Evolutionary conservation across 2,113 vertebrate genomes (phyloP), one percentile per base, ranked within the genome.

Genomic region (Orthonyx spaldingii): DNA sequence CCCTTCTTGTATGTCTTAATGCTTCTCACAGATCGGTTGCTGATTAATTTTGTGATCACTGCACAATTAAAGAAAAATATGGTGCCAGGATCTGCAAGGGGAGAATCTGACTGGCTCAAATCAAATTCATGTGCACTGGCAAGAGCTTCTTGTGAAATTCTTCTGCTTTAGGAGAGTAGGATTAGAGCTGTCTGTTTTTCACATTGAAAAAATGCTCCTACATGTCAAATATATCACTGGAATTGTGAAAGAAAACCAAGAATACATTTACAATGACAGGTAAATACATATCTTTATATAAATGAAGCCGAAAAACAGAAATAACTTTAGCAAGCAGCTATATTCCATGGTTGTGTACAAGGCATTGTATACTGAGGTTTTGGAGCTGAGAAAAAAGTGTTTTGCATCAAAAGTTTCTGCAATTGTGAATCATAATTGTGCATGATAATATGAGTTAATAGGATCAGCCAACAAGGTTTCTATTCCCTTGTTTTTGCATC

Each of bases 1-100:
- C 2, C 1, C 9, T 3, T 3, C 12, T 28, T 32, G 10, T 20
- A 30, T 0, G 0, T 13, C 16, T 81, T 53, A n/a, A n/a, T 35
- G 13, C 17, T 74, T 59, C 39, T 61, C 55, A 65, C 1, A 44
- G 33, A 55, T 41, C 22, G 44, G 37, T 5, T 70, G 13, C 6
- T 19, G 7, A 16, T 85, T 52, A 55, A 6, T 39, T 89, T 56
- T 64, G 5, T 44, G 27, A 53, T 32, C 50, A 75, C 2, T 2
- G 4, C 35, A 59, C 7, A 78, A 13, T 19, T 52, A 65, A 71
- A 76, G 21, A 32, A 76, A 71, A n/a, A 47, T 26, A 39, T 0
- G 1, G 6, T 71, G 16, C 14, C 30, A 71, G 49, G 4, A 64
- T 74, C 49, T 77, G 12, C 18, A 69, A 57, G 33, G 23, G 18